Conservation (phyloP, 2,888 invertebrate species). For the Chalcosyrphus nemorum region DNA sequence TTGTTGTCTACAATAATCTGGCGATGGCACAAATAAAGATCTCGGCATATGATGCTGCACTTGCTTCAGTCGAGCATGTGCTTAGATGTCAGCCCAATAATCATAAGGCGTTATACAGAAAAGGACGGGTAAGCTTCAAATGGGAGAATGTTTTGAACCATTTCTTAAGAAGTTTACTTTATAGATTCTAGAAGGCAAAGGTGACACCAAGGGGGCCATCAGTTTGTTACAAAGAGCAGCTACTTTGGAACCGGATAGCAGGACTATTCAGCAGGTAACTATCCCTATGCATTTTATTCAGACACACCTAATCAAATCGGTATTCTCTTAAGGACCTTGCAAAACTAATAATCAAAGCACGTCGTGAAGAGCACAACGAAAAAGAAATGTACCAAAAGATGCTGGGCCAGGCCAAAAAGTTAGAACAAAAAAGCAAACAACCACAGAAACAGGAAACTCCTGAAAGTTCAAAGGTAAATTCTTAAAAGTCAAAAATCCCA, state of each 20-base stretch:
- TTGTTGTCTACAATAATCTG: constrained; percentile 95
- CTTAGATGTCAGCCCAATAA: constrained; percentile 92
- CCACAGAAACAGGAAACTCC: constrained; percentile 77
- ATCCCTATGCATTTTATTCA: not conserved
- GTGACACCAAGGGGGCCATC: constrained; percentile 88
- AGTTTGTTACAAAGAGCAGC: constrained; percentile 85
- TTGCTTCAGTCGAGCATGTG: constrained; percentile 92
- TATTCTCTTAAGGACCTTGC: constrained; percentile 82
- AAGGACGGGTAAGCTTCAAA: constrained; percentile 85
- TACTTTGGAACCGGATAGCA: constrained; percentile 86
- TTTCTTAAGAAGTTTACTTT: not conserved
- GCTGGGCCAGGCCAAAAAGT: constrained; percentile 83
- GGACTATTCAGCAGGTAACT: constrained; percentile 83
- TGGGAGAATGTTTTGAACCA: not conserved
- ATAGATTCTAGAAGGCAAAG: constrained; percentile 86
- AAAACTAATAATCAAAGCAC: constrained; percentile 83
- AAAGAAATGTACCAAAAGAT: constrained; percentile 87
- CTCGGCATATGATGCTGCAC: constrained; percentile 91
- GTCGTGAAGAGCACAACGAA: constrained; percentile 85
- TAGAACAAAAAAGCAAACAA: constrained; percentile 80
- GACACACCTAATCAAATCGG: too few relatives aligned
- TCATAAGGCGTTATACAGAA: constrained; percentile 94
- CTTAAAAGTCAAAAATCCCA: too few relatives aligned
- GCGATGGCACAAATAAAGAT: constrained; percentile 96
- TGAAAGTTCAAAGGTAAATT: constrained; percentile 80